phyloP scores from a whole-genome alignment of 2,113 vertebrate genomes.

The Callithrix jacchus region DNA sequence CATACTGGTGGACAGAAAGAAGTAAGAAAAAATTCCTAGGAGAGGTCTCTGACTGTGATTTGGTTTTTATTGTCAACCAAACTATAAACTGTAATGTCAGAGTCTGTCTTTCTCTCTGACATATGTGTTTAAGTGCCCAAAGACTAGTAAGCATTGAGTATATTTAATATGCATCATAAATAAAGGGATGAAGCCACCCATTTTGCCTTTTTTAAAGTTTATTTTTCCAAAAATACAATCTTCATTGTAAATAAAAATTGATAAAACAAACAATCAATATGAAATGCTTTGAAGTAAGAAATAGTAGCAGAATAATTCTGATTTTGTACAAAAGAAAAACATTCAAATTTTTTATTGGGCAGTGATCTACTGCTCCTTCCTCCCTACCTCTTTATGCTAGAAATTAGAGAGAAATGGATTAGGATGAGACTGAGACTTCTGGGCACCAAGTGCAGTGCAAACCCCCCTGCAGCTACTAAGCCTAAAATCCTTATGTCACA shows the following conservation, averaged over 20 bases:
- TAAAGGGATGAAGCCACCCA: neutral
- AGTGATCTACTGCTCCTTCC: neutral
- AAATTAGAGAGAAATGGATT: neutral
- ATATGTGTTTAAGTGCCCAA: conserved; percentile 52
- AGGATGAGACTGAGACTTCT: neutral
- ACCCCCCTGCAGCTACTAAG: neutral
- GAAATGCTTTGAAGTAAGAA: neutral
- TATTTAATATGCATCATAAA: conserved; percentile 43
- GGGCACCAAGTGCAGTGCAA: neutral
- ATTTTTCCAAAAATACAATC: conserved; percentile 31
- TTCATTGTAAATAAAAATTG: neutral
- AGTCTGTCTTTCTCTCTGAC: conserved; percentile 43
- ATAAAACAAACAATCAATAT: neutral
- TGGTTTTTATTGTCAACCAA: conserved; percentile 40
- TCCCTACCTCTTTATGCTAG: neutral
- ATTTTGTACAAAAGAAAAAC: neutral
- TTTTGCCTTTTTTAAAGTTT: neutral
- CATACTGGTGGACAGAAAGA: neutral
- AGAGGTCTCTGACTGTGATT: neutral
- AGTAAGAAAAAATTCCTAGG: neutral
- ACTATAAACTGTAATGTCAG: conserved; percentile 24
- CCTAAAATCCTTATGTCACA: neutral
- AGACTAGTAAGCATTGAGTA: conserved; percentile 39
- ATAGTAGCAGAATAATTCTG: neutral
- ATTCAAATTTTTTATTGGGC: neutral